Conservation (phyloP, 2,113 vertebrate species). For the Istiophorus platypterus region DNA sequence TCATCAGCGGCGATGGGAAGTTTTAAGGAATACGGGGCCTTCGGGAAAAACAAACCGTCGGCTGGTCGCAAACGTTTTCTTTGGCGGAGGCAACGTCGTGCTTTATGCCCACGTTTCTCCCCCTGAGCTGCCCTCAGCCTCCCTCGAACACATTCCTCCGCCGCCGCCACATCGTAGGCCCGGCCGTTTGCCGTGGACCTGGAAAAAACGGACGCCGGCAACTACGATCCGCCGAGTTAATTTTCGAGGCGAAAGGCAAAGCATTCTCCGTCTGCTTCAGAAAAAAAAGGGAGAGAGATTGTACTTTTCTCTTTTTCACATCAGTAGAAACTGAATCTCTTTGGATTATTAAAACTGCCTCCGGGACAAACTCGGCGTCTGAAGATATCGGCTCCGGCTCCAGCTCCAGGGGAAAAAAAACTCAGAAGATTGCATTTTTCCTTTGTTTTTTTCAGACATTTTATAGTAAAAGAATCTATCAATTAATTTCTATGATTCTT, state of each 20-base stretch:
- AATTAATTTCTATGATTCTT: too few relatives aligned
- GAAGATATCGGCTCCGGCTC: too few relatives aligned
- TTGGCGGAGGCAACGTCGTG: background rate
- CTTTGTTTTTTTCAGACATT: too few relatives aligned
- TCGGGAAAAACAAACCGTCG: conserved; percentile 34
- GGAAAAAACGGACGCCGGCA: background rate
- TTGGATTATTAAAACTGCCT: background rate
- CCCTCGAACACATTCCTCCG: too few relatives aligned
- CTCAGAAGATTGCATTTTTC: too few relatives aligned
- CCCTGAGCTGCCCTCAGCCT: background rate
- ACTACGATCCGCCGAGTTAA: background rate
- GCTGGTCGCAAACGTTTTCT: background rate
- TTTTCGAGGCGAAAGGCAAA: too few relatives aligned
- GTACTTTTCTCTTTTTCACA: background rate
- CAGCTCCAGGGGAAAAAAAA: too few relatives aligned
- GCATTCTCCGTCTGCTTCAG: background rate
- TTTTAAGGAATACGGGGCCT: conserved; percentile 39
- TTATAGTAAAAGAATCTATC: too few relatives aligned
- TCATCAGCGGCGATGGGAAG: conserved; percentile 54
- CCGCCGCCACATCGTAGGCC: too few relatives aligned
- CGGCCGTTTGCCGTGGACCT: background rate
- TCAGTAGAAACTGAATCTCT: background rate
- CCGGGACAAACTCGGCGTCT: background rate
- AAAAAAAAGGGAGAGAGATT: too few relatives aligned
- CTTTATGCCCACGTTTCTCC: background rate